Conservation (phyloP, 2,113 vertebrate species). For the Rhinogobius similis region DNA sequence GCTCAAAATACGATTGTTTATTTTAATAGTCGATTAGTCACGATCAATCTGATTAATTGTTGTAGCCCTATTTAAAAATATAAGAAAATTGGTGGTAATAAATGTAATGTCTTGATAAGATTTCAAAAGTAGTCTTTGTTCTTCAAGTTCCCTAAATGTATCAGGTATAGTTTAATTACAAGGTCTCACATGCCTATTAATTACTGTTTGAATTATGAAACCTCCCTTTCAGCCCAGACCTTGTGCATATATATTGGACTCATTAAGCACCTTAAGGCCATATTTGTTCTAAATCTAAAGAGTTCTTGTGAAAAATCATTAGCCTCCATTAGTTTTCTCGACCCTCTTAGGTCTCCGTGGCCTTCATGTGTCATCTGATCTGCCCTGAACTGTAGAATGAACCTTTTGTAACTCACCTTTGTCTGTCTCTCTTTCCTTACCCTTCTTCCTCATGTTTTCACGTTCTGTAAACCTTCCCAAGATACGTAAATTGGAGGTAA, state of each 20-base stretch:
- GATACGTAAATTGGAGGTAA: conserved; percentile 85
- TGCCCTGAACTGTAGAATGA: background rate
- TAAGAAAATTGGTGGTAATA: too few species aligned
- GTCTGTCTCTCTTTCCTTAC: conserved; percentile 73
- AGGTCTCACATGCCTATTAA: conserved; percentile 9
- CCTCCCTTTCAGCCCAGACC: conserved; percentile 20
- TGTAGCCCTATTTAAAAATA: too few species aligned
- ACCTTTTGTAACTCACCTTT: conserved; percentile 51
- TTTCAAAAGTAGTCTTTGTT: background rate
- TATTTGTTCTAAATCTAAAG: background rate
- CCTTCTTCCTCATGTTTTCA: conserved; percentile 62
- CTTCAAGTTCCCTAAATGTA: background rate
- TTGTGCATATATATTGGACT: conserved; percentile 26
- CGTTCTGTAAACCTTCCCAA: conserved; percentile 57
- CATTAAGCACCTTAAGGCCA: conserved; percentile 4
- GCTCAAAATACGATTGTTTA: too few species aligned
- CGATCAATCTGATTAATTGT: too few species aligned
- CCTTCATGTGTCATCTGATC: background rate
- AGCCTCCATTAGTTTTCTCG: background rate
- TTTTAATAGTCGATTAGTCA: too few species aligned
- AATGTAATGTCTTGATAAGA: too few species aligned
- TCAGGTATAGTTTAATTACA: background rate
- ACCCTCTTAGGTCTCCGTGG: background rate
- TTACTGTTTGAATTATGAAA: conserved; percentile 44
- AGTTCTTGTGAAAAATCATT: background rate